Conservation (phyloP, 2,797 vertebrate species). For the Peromyscus aztecus region DNA sequence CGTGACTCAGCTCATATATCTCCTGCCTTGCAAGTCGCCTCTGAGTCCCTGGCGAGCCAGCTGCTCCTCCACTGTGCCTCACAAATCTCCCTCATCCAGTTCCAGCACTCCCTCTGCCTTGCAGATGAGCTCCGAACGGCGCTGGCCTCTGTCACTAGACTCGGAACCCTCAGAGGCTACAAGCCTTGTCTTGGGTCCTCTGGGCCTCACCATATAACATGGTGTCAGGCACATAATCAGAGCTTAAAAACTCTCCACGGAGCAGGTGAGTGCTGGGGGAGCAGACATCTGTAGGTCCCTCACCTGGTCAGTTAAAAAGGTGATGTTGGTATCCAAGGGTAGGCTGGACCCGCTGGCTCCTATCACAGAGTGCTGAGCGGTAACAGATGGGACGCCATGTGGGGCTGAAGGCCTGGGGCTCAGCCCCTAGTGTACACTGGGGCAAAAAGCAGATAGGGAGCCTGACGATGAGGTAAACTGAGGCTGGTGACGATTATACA, state of each 20-base stretch:
- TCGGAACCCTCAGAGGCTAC: background rate
- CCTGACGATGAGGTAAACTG: background rate
- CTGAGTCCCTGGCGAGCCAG: background rate
- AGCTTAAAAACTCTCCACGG: background rate
- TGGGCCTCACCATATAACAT: background rate
- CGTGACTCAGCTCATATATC: background rate
- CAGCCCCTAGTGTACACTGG: too few relatives aligned
- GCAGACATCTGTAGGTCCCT: background rate
- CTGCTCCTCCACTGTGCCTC: background rate
- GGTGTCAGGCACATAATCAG: background rate
- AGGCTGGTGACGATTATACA: too few relatives aligned
- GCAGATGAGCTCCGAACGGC: background rate
- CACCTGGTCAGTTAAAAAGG: background rate
- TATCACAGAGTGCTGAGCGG: background rate
- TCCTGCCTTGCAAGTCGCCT: background rate
- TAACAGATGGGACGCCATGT: background rate
- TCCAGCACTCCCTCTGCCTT: background rate
- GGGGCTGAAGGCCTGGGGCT: background rate
- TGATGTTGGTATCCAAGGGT: background rate
- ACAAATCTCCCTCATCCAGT: background rate
- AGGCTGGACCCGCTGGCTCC: background rate
- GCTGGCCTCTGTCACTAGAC: background rate
- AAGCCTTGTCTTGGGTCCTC: background rate
- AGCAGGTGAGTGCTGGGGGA: background rate
- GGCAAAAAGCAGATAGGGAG: background rate